Evolutionary conservation across 64 coral and sea anemone genomes (phyloP).

Genomic region (Actinia tenebrosa): DNA sequence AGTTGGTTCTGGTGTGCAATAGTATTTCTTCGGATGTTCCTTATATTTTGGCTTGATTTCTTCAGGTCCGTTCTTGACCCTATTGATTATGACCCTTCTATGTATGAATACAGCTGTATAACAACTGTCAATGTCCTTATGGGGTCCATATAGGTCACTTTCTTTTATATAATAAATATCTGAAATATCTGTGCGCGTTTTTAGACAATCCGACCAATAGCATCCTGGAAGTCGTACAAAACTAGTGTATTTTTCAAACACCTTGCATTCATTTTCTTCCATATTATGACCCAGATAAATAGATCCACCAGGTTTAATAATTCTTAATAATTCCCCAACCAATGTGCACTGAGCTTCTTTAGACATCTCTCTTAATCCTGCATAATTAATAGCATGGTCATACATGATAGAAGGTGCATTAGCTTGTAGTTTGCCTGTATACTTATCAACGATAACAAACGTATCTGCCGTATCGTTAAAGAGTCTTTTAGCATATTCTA

Average conservation of each 20-base stretch:
- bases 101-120: slow-evolving; percentile 85
- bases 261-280: slow-evolving; percentile 55
- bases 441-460: slow-evolving; percentile 35
- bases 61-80: slow-evolving; percentile 12
- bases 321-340: slow-evolving; percentile 57
- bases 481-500: slow-evolving; percentile 75
- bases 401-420: not conserved
- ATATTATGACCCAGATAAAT: slow-evolving; percentile 74
- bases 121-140: slow-evolving; percentile 65
- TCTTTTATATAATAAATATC: slow-evolving; percentile 87
- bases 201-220: slow-evolving; percentile 73
- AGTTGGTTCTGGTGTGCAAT: slow-evolving; percentile 19
- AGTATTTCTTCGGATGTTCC: slow-evolving; percentile 54
- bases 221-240: slow-evolving; percentile 46
- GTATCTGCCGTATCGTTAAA: slow-evolving; percentile 61
- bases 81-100: slow-evolving; percentile 61
- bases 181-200: slow-evolving; percentile 55
- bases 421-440: not conserved
- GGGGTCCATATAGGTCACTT: slow-evolving; percentile 59
- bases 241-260: slow-evolving; percentile 33
- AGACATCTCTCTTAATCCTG: slow-evolving; percentile 52
- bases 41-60: slow-evolving; percentile 32
- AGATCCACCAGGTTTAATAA: slow-evolving; percentile 71
- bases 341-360: slow-evolving; percentile 52
- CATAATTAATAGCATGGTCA: slow-evolving; percentile 81